Conservation (phyloP, 2,113 vertebrate species). For the Egretta garzetta region DNA sequence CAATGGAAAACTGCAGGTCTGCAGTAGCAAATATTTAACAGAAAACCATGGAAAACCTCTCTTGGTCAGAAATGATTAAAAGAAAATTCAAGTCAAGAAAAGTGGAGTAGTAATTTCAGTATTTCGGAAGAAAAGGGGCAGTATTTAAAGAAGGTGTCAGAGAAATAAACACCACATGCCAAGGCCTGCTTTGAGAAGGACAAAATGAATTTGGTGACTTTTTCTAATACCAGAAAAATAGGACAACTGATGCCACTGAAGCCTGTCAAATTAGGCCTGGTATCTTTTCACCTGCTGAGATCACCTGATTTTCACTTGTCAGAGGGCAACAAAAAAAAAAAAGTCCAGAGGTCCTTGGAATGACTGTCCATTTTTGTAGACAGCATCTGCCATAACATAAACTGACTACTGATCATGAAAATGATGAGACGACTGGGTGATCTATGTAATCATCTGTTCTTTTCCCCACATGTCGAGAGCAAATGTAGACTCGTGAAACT, state of each 20-base stretch:
- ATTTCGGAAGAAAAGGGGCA: neutral
- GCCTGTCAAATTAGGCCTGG: neutral
- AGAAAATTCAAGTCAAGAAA: neutral
- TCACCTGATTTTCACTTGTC: neutral
- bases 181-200: neutral
- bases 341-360: neutral
- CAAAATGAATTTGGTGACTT: neutral
- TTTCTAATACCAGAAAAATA: neutral
- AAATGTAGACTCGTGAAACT: neutral
- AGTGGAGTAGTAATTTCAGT: neutral
- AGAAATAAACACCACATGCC: neutral
- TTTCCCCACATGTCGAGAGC: neutral
- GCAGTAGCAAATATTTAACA: neutral
- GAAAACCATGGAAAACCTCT: neutral
- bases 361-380: neutral
- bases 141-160: neutral
- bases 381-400: neutral
- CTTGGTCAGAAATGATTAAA: neutral
- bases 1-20: neutral
- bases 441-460: neutral
- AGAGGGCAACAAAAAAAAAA: neutral
- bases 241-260: neutral
- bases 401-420: neutral
- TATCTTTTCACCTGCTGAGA: neutral
- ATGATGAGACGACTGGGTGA: fast-evolving